These are phyloP conservation scores for Malaclemys terrapin DNA, from an alignment of 2,113 vertebrate species.

Conservation along the genomic window DNA sequence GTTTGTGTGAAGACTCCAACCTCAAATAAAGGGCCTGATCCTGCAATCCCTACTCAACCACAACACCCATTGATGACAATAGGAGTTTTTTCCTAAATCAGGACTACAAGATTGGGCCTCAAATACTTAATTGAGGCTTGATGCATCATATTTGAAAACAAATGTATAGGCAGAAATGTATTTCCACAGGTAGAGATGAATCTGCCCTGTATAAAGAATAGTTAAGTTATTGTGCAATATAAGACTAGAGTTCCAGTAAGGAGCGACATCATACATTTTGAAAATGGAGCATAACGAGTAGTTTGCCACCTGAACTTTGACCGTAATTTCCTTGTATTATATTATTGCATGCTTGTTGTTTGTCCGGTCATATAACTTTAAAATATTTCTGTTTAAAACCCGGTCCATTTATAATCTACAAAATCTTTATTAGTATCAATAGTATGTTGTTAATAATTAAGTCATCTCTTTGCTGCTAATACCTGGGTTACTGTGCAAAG, in stretches of 20 bases:
- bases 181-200: neutral
- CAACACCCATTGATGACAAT: neutral
- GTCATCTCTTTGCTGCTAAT: neutral
- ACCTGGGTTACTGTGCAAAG: slow-evolving; percentile 26
- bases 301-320: neutral
- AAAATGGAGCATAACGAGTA: neutral
- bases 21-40: neutral
- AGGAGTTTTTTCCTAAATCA: neutral
- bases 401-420: neutral
- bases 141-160: neutral
- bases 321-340: slow-evolving; percentile 12
- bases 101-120: neutral
- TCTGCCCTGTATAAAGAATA: neutral
- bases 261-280: neutral
- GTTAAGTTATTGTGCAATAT: neutral
- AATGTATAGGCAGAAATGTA: neutral
- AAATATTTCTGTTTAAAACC: slow-evolving; percentile 15
- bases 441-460: slow-evolving; percentile 9
- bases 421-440: neutral
- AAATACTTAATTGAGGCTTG: neutral
- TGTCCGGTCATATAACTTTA: neutral
- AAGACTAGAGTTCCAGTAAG: neutral
- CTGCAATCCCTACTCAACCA: neutral
- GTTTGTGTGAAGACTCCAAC: slow-evolving; percentile 12
- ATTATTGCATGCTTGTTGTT: slow-evolving; percentile 14